Evolutionary conservation across 2,113 vertebrate genomes (phyloP).

Genomic region (Scopus umbretta): DNA sequence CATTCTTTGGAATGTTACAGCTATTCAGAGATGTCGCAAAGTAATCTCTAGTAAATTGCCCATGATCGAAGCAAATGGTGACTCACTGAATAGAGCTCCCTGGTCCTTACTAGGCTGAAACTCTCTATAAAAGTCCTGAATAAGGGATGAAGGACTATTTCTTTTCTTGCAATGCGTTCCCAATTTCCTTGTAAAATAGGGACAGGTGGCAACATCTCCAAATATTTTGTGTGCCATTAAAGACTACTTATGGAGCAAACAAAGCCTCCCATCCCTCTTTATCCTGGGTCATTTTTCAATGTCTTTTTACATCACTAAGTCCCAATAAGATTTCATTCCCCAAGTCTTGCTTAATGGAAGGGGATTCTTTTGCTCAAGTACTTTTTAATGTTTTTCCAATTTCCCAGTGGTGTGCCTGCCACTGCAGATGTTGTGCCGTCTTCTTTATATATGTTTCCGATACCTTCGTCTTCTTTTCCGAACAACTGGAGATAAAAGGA

Average conservation of each 20-base stretch:
- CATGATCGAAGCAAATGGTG: constrained; percentile 28
- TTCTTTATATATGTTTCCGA: neutral
- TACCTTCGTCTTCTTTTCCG: neutral
- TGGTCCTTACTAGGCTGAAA: neutral
- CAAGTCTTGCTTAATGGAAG: neutral
- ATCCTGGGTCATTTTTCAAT: neutral
- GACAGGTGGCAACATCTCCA: neutral
- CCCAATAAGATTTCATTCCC: neutral
- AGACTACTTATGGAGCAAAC: neutral
- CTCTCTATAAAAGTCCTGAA: neutral
- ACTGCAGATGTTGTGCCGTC: neutral
- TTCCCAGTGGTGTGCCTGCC: neutral
- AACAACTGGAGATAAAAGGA: neutral
- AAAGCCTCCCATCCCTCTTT: neutral
- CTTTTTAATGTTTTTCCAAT: neutral
- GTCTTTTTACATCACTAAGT: neutral
- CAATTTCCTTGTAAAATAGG: neutral
- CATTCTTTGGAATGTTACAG: constrained; percentile 27
- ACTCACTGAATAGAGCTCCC: neutral
- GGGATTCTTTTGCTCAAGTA: neutral
- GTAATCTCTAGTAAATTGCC: constrained; percentile 37
- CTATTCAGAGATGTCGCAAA: constrained; percentile 24
- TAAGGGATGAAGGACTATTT: neutral
- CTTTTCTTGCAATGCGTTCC: neutral
- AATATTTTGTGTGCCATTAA: neutral